Conservation (phyloP, 1,140 invertebrate species). For the Liolophura sinensis region DNA sequence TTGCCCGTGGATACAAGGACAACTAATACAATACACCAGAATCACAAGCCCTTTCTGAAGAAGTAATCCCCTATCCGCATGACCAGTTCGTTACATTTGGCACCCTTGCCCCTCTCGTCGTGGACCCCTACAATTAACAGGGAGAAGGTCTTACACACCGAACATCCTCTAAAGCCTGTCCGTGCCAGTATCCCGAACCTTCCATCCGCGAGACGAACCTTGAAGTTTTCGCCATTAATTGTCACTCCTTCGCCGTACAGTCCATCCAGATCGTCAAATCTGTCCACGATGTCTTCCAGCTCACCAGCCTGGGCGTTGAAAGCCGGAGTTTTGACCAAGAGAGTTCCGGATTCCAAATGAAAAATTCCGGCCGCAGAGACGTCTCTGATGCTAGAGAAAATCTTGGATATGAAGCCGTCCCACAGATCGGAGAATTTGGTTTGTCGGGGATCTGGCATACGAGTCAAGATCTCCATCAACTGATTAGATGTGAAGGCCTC, state of each 20-base stretch:
- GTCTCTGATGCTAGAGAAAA: too few relatives aligned
- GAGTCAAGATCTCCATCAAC: too few relatives aligned
- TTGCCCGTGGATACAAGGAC: too few relatives aligned
- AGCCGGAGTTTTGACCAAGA: conserved; percentile 8
- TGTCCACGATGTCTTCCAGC: conserved; percentile 15
- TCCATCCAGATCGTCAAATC: conserved; percentile 12
- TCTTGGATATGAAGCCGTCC: too few relatives aligned
- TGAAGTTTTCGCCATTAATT: conserved; percentile 21
- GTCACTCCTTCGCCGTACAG: conserved; percentile 19
- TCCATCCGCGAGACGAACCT: conserved; percentile 29
- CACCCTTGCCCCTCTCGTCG: conserved; percentile 14
- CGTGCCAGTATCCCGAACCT: conserved; percentile 29
- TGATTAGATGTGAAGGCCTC: too few relatives aligned
- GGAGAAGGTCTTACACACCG: conserved; percentile 28
- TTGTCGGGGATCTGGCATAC: too few relatives aligned
- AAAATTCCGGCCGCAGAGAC: conserved; percentile 11
- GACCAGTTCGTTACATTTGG: conserved; percentile 30
- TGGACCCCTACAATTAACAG: conserved; percentile 26
- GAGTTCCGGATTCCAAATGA: conserved; percentile 11
- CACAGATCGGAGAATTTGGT: too few relatives aligned
- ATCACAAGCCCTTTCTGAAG: conserved; percentile 19
- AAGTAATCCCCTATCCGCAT: conserved; percentile 34
- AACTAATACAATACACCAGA: too few relatives aligned
- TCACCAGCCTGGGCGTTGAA: conserved; percentile 16
- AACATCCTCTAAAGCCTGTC: conserved; percentile 22